Conservation (phyloP, 1,140 invertebrate genomes). For the Camponotus vicinus region DNA sequence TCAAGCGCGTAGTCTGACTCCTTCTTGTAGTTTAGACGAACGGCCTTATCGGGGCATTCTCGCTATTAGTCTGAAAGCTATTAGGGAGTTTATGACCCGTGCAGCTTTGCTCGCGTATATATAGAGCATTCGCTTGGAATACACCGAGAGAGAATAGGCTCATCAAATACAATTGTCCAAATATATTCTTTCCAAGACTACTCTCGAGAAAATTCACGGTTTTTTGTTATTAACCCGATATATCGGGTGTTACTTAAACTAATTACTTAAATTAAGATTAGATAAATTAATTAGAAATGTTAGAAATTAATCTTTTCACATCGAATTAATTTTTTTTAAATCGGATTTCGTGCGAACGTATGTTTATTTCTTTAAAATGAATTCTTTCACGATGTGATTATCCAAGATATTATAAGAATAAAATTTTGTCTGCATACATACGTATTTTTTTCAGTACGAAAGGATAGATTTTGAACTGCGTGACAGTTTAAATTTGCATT, state of each 20-base stretch:
- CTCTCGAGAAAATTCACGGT: not conserved
- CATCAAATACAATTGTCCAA: not conserved
- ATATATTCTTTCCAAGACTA: not conserved
- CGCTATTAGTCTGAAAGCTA: slow-evolving; percentile 49
- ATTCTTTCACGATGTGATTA: not conserved
- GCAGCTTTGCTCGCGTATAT: not conserved
- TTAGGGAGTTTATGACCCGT: slow-evolving; percentile 58
- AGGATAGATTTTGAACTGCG: not conserved
- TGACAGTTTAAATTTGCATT: not conserved
- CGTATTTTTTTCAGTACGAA: not conserved
- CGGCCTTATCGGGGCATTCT: slow-evolving; percentile 3
- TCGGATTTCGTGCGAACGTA: not conserved
- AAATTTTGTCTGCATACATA: not conserved
- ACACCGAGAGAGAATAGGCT: not conserved
- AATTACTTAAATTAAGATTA: not conserved
- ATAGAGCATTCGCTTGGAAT: not conserved
- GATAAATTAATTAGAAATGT: not conserved
- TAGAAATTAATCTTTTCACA: not conserved
- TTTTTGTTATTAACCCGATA: not conserved
- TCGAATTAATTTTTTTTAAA: not conserved
- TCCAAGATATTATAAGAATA: not conserved
- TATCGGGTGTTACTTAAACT: not conserved
- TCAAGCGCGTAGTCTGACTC: not conserved
- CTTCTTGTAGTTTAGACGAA: slow-evolving; percentile 5
- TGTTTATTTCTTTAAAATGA: not conserved